Evolutionary conservation across 2,888 invertebrate species (phyloP).

Genomic region (Caenorhabditis sinica): DNA sequence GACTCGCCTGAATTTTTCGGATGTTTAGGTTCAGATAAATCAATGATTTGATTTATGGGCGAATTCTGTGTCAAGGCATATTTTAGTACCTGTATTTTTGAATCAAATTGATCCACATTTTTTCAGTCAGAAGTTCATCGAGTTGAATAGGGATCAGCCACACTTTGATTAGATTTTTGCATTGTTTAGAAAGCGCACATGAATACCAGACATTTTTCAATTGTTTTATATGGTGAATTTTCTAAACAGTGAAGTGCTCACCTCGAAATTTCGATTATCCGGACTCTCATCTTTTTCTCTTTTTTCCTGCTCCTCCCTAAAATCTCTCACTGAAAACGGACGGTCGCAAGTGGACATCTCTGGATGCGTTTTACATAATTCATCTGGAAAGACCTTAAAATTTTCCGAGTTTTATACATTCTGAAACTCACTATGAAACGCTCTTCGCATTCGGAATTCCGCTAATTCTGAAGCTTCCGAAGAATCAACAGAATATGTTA

Average conservation of each 20-base stretch:
- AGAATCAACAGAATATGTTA: background rate
- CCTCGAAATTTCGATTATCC: slow-evolving; percentile 19
- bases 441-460: slow-evolving; percentile 47
- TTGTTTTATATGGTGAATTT: too few species aligned
- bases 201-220: too few species aligned
- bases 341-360: slow-evolving; percentile 36
- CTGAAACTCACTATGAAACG: slow-evolving; percentile 53
- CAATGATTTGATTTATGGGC: background rate
- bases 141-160: too few species aligned
- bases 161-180: too few species aligned
- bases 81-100: too few species aligned
- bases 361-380: slow-evolving; percentile 41
- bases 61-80: background rate
- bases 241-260: too few species aligned
- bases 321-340: slow-evolving; percentile 48
- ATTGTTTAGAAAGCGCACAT: too few species aligned
- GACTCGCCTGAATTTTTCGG: slow-evolving; percentile 34
- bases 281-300: slow-evolving; percentile 11
- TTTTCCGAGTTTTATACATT: background rate
- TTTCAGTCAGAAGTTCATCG: too few species aligned
- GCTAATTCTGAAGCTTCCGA: slow-evolving; percentile 33
- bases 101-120: too few species aligned
- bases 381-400: slow-evolving; percentile 30
- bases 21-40: background rate
- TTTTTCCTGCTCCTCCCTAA: slow-evolving; percentile 44